These are phyloP conservation scores for Dasypus novemcinctus DNA, from an alignment of 2,113 vertebrate genomes.

Conservation along the genomic window DNA sequence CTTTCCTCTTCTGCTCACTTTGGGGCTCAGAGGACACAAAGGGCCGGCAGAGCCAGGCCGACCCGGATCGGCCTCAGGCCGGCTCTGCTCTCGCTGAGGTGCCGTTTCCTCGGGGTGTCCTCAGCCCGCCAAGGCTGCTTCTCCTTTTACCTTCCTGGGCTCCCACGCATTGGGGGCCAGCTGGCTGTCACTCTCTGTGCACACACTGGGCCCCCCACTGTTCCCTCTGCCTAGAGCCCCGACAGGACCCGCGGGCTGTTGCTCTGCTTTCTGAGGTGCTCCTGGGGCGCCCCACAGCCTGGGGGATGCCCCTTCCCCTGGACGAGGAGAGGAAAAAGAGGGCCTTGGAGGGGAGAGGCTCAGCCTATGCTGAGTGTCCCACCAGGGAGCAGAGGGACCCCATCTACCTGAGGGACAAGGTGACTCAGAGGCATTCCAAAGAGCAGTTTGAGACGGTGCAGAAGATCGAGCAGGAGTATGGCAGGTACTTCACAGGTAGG, in stretches of 20 bases:
- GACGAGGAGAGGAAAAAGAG: background rate
- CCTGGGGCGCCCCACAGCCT: conserved; percentile 41
- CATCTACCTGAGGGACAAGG: conserved; percentile 96
- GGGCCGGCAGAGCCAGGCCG: background rate
- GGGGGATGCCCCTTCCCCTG: background rate
- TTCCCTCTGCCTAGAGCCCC: background rate
- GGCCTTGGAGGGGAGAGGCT: background rate
- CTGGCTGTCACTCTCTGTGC: background rate
- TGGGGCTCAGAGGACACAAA: background rate
- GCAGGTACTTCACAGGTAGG: conserved; percentile 96
- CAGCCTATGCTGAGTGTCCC: conserved; percentile 5
- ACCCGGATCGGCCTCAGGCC: background rate
- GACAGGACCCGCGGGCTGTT: background rate
- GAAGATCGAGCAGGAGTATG: conserved; percentile 96
- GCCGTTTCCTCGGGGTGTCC: background rate
- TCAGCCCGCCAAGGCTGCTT: fast-evolving
- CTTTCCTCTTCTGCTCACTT: background rate
- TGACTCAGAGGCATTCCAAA: conserved; percentile 99
- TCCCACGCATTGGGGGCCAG: background rate
- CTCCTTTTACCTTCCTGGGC: background rate
- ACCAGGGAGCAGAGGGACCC: conserved; percentile 96
- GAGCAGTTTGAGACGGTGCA: conserved; percentile 97
- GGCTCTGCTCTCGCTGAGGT: background rate
- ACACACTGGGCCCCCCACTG: background rate
- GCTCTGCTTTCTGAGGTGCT: background rate